Base-by-base conservation (phyloP, 2,797 vertebrate genomes). In the Vespertilio murinus region DNA sequence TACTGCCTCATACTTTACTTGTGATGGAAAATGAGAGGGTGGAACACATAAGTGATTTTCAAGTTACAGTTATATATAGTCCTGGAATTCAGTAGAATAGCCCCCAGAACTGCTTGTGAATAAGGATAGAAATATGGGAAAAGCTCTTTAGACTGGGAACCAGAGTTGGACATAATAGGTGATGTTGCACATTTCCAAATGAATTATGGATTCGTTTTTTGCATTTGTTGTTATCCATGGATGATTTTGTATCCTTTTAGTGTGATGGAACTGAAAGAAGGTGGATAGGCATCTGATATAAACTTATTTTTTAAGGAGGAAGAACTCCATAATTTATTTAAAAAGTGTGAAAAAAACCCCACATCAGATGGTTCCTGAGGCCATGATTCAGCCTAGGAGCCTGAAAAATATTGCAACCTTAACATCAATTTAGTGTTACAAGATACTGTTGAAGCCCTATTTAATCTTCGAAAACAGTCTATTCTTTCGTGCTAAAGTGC, bases 261-360 rank as follows among this genome's bases (percentile, higher is more conserved):
- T 47, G 25, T 54, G n/a, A 92, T 47, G 22, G 23, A 23, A 16
- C 74, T 38, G 16, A 91, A 88, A 45, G 45, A 78, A 79, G 16
- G 11, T 71, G 9, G 45, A 45, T 80, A 23, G 45, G 6, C 6
- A 40, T 88, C 28, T 67, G 35, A 33, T 38, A 64, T 0, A 45
- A 83, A 83, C 35, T 75, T 80, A 84, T 47, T 35, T 59, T 42
- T 23, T 33, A 84, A 42, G 22, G 22, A 30, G 23, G 5, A 6
- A 13, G 20, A 25, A 75, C 49, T 95, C 42, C 52, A 92, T 2
- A 90, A 45, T 6, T 79, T 52, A 6, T 61, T 47, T 6, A 61
- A 87, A 65, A 80, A 67, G 28, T 88, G 91, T 94, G 64, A 61
- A 89, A 93, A 73, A 11, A n/a, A 30, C 52, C 75, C 52, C 75